phyloP scores from a whole-genome alignment of 64 coral and sea anemone species.

The Exaiptasia diaphana region DNA sequence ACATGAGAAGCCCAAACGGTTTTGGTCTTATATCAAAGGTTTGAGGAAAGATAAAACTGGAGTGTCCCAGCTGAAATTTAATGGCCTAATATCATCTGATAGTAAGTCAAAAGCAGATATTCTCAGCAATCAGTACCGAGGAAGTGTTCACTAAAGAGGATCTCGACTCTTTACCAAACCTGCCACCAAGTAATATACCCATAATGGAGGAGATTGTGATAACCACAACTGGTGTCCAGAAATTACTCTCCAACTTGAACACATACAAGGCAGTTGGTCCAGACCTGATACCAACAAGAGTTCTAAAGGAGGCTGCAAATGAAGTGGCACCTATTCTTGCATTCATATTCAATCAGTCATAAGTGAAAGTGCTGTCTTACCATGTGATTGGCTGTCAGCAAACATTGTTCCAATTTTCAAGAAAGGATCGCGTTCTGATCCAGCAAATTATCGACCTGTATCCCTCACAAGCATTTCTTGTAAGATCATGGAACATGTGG shows the following conservation, averaged over 20 bases:
- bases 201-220: conserved; percentile 4
- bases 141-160: conserved; percentile 21
- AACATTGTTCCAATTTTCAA: conserved; percentile 29
- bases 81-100: conserved; percentile 17
- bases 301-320: conserved; percentile 28
- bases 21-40: conserved; percentile 7
- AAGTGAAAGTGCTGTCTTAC: conserved; percentile 1
- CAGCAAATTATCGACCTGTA: conserved; percentile 35
- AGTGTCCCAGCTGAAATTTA: neutral
- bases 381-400: conserved; percentile 27
- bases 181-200: neutral
- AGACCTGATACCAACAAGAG: conserved; percentile 36
- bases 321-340: neutral
- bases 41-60: conserved; percentile 17
- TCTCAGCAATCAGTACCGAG: conserved; percentile 28
- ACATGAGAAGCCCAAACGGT: neutral
- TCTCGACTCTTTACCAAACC: neutral
- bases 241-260: conserved; percentile 34
- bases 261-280: conserved; percentile 22
- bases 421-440: conserved; percentile 14
- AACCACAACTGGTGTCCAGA: neutral
- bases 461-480: conserved; percentile 34
- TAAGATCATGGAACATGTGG: conserved; percentile 47
- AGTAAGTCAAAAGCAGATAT: conserved; percentile 14
- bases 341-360: conserved; percentile 34